A percentile compares a stretch with the other conserved stretches of the same genome.
Evolutionary conservation across 2,888 invertebrate species (phyloP).

Genomic region (Siphonodentalium dalli): DNA sequence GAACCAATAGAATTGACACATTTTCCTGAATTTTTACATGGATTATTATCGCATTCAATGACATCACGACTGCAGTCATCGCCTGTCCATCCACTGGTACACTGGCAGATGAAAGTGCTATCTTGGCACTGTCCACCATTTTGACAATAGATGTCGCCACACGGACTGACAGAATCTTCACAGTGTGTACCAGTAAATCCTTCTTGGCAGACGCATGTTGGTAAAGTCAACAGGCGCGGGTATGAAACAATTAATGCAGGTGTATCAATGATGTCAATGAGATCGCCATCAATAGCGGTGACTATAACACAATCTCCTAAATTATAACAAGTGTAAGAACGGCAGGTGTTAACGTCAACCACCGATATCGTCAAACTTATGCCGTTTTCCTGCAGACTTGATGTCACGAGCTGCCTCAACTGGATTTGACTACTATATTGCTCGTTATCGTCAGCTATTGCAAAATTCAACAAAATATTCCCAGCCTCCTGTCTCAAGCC

Average conservation of each 20-base stretch:
- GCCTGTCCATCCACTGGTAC: conserved; percentile 47
- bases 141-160: conserved; percentile 90
- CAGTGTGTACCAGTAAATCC: conserved; percentile 92
- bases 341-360: too few species aligned
- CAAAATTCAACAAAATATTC: conserved; percentile 50
- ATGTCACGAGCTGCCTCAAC: neutral
- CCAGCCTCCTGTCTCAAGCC: conserved; percentile 13
- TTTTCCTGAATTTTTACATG: conserved; percentile 83
- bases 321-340: conserved; percentile 72
- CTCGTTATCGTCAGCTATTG: too few species aligned
- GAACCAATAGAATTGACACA: conserved; percentile 68
- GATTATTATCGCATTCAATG: conserved; percentile 79
- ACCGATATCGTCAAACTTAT: too few species aligned
- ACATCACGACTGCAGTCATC: conserved; percentile 44
- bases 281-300: conserved; percentile 33
- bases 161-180: conserved; percentile 84
- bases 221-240: conserved; percentile 80
- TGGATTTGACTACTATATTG: too few species aligned
- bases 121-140: conserved; percentile 81
- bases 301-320: conserved; percentile 61
- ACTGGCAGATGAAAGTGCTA: conserved; percentile 35
- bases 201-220: conserved; percentile 84
- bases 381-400: neutral
- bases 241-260: conserved; percentile 83
- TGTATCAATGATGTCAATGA: conserved; percentile 74